These are phyloP conservation scores for Pseudanteris insignis DNA, from an alignment of 2,888 invertebrate genomes.

Conservation along the genomic window DNA sequence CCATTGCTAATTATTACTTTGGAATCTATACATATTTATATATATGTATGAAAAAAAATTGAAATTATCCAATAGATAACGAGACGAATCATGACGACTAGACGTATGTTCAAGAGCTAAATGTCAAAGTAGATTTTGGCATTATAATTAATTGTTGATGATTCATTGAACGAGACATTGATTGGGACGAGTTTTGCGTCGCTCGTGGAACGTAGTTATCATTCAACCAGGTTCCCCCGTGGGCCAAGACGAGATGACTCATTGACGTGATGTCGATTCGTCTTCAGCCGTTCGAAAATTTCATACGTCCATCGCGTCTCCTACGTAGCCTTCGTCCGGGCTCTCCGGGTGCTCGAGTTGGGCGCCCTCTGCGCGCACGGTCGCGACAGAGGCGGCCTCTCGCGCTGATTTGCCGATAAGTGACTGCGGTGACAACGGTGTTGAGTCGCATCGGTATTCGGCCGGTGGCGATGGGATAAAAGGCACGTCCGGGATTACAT, in stretches of 20 bases:
- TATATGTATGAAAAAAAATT: too few relatives aligned
- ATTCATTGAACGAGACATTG: neutral
- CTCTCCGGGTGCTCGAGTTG: constrained; percentile 74
- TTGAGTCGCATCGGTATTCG: constrained; percentile 74
- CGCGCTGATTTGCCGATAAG: constrained; percentile 64
- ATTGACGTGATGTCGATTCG: constrained; percentile 21
- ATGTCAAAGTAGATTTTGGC: too few relatives aligned
- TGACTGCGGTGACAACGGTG: constrained; percentile 67
- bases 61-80: too few relatives aligned
- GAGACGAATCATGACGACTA: too few relatives aligned
- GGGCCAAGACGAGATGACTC: constrained; percentile 25
- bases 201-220: constrained; percentile 9
- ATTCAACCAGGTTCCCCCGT: too few relatives aligned
- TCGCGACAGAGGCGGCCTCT: constrained; percentile 69
- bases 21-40: too few relatives aligned
- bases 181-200: too few relatives aligned
- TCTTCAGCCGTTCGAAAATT: constrained; percentile 33
- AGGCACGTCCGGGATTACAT: constrained; percentile 63
- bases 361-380: constrained; percentile 69
- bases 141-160: too few relatives aligned
- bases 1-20: too few relatives aligned
- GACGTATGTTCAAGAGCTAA: too few relatives aligned
- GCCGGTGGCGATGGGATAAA: constrained; percentile 77
- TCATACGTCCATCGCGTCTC: constrained; percentile 70
- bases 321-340: constrained; percentile 89